Base-by-base conservation (phyloP, 2,113 vertebrate genomes). In the Lepus europaeus region DNA sequence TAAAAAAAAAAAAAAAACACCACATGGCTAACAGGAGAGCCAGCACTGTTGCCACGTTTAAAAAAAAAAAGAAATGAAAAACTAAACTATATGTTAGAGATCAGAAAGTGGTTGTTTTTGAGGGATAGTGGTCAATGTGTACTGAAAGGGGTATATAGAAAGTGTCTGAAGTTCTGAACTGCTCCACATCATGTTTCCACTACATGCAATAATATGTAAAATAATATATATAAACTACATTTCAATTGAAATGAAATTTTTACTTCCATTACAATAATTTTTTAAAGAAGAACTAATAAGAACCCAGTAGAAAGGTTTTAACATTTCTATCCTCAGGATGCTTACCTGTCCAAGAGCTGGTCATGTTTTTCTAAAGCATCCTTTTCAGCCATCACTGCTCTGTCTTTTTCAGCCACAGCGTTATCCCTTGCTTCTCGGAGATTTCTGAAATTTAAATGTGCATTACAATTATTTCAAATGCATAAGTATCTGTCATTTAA, bases 281-380 rank as follows among this genome's bases (percentile, higher is more conserved):
- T 12, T 81, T 56, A 61, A 87, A 73, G 20, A 79, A 91, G 81
- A 85, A 45, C 5, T 63, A 77, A 78, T 0, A 29, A 68, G 10
- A 87, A 74, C 9, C 73, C 77, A 68, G 39, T 0, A 9, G 33
- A 73, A 63, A 31, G 29, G 70, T 13, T 51, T 56, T 68, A 91
- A 81, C 3, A 27, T 70, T 66, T 79, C 13, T 39, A 36, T 95
- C 88, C 96, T 53, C n/a, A 91, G 87, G 53, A 84, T 59, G 98
- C 99, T 99, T 98, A 99, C 99, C 99, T 99, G 97, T 99, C 99
- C 89, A 99, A 97, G 87, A 99, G 98, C 45, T 99, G 98, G 95
- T 99, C 98, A 0, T 99, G 98, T 98, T 99, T 99, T 96, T 98
- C 98, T 96, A 99, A 98, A 66, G 98, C 95, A 85, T 99, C 99